These are phyloP conservation scores for Galago senegalensis DNA, from an alignment of 2,797 vertebrate species.

Conservation along the genomic window DNA sequence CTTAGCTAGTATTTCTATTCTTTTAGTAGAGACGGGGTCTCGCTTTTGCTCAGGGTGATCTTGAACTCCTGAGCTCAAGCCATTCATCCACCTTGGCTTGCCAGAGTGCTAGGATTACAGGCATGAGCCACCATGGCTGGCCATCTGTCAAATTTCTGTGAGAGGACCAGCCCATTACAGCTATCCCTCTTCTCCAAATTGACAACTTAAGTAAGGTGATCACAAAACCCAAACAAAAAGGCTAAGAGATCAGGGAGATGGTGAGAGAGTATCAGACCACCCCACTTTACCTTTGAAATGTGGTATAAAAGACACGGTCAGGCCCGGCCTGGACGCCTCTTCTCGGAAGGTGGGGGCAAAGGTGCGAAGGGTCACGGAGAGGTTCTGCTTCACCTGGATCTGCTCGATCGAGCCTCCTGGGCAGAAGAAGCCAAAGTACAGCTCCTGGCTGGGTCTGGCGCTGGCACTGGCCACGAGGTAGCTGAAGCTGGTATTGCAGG, in stretches of 20 bases:
- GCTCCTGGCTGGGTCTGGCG: slow-evolving; percentile 78
- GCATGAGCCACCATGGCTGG: too few relatives aligned
- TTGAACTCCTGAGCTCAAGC: too few relatives aligned
- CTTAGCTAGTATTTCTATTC: too few relatives aligned
- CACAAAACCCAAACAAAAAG: background rate
- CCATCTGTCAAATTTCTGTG: background rate
- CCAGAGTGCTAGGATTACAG: too few relatives aligned
- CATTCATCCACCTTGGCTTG: too few relatives aligned
- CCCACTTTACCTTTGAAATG: slow-evolving; percentile 91
- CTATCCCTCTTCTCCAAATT: background rate
- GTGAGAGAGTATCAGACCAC: background rate
- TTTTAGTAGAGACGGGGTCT: too few relatives aligned
- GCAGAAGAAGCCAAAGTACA: slow-evolving; percentile 93
- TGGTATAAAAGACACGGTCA: slow-evolving; percentile 91
- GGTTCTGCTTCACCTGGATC: slow-evolving; percentile 93
- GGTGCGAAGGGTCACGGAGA: slow-evolving; percentile 90
- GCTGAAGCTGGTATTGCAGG: slow-evolving; percentile 88
- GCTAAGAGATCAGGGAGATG: background rate
- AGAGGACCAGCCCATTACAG: background rate
- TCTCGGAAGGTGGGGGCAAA: slow-evolving; percentile 81
- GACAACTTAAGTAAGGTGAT: background rate
- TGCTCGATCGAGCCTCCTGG: slow-evolving; percentile 91
- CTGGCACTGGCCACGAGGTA: slow-evolving; percentile 89
- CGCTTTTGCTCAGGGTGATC: too few relatives aligned
- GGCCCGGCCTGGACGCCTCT: slow-evolving; percentile 84